Evolutionary conservation across 2,113 vertebrate species (phyloP).

Genomic region (Rhipidura dahli): DNA sequence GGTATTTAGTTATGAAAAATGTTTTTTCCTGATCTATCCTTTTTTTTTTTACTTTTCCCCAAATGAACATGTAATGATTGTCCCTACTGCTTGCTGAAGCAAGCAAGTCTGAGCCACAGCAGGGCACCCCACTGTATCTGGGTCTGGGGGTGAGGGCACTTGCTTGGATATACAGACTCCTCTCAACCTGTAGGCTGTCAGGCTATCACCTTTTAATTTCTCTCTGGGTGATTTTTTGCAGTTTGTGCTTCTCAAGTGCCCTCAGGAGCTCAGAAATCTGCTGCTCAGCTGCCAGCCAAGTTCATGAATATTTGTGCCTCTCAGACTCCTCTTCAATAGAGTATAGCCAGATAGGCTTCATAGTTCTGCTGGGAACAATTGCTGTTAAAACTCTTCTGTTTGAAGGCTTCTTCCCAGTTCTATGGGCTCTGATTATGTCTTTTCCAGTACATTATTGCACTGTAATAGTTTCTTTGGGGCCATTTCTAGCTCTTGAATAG

Average conservation of each 20-base stretch:
- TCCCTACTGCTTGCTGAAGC: background rate
- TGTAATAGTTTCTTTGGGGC: background rate
- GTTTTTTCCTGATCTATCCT: accelerated
- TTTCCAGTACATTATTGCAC: background rate
- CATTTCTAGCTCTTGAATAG: background rate
- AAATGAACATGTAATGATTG: background rate
- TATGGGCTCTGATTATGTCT: background rate
- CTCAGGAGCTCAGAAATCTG: background rate
- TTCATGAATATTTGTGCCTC: background rate
- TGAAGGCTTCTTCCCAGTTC: background rate
- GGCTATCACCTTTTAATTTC: background rate
- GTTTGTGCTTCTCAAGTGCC: background rate
- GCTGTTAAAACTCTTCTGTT: background rate
- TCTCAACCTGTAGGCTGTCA: background rate
- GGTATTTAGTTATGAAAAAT: background rate
- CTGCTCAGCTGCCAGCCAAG: background rate
- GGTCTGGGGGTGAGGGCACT: background rate
- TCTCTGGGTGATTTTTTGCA: background rate
- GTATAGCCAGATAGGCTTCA: background rate
- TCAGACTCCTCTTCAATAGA: background rate
- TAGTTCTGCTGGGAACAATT: background rate
- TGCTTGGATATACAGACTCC: background rate
- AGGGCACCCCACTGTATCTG: accelerated
- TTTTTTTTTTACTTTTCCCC: background rate
- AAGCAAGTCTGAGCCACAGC: background rate